A percentile compares a stretch with the other conserved stretches of the same genome.
These are phyloP conservation scores for Halcyon chelicuti DNA, from an alignment of 2,797 vertebrate genomes.

Conservation along the genomic window DNA sequence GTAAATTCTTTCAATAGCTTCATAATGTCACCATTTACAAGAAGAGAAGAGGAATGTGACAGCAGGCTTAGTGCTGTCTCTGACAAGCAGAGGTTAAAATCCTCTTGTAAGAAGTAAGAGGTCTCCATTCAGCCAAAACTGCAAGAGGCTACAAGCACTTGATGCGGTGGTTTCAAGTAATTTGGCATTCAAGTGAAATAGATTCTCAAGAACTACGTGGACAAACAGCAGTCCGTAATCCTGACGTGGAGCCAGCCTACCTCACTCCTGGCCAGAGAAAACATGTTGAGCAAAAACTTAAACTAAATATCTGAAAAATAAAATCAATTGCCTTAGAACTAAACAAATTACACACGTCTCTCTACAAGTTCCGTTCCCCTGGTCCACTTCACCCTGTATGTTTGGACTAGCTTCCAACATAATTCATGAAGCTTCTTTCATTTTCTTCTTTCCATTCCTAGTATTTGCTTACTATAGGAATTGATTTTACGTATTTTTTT, in stretches of 20 bases:
- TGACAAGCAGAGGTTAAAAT: background rate
- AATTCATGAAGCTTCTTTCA: background rate
- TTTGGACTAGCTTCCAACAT: background rate
- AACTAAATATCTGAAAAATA: background rate
- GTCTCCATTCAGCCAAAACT: background rate
- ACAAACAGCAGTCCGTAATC: background rate
- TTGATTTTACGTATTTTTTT: background rate
- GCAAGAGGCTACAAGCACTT: background rate
- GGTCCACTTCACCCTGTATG: background rate
- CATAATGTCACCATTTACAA: background rate
- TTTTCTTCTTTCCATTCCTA: background rate
- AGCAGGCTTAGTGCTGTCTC: background rate
- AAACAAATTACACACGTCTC: background rate
- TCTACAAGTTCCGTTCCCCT: background rate
- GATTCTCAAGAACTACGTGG: background rate
- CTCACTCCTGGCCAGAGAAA: background rate
- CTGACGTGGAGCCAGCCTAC: background rate
- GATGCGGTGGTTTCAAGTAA: background rate
- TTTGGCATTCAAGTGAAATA: background rate
- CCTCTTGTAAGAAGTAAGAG: background rate
- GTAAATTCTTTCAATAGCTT: constrained; percentile 7
- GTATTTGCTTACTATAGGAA: background rate
- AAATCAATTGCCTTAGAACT: background rate
- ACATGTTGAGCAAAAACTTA: background rate
- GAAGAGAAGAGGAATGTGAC: background rate